Base-by-base conservation (phyloP, 2,797 vertebrate genomes). In the Acanthurus leucopareius region DNA sequence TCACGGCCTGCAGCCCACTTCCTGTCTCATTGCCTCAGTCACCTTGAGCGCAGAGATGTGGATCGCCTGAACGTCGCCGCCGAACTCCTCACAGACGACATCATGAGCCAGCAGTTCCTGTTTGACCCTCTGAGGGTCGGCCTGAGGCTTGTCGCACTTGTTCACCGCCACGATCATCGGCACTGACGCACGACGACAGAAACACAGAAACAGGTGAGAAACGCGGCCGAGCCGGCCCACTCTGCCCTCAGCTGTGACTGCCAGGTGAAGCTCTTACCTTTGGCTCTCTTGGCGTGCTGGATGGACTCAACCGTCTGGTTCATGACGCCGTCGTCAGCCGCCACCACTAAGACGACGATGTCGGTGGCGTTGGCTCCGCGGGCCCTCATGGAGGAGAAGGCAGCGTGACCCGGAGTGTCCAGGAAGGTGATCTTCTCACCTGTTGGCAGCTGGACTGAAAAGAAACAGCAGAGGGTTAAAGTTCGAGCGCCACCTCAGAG, bases 291-390 rank as follows among this genome's bases (percentile, higher is more conserved):
- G 64, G 98, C 97, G 3, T 97, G 98, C 52, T 96, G 93, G 85
- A 99, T 97, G 79, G 97, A 99, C 90, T 99, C 98, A 0, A 97
- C 16, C 0, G 98, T 99, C 91, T 99, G 98, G 22, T 96, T 94
- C 98, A 98, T 98, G 17, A 99, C 97, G 1, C 98, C 98, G 0
- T 99, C 98, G 62, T 99, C 98, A 0, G 98, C 98, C 0, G 98
- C 98, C 48, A 99, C 96, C 47, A 99, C 98, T 84, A 99, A 88
- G 60, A 99, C 89, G 32, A 99, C 82, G 0, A 99, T 97, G 92
- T 99, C 98, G 0, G 98, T 99, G 82, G 97, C 95, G 0, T 90
- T 75, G 64, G 97, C 96, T 17, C 98, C 98, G 8, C 98, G 95
- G 0, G 96, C 97, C 77, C 98, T 92, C 96, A 99, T 98, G 78